Percentiles rank a stretch among this genome's conserved stretches.
Conservation (phyloP, 1,140 invertebrate species). For the Colletes gigas region DNA sequence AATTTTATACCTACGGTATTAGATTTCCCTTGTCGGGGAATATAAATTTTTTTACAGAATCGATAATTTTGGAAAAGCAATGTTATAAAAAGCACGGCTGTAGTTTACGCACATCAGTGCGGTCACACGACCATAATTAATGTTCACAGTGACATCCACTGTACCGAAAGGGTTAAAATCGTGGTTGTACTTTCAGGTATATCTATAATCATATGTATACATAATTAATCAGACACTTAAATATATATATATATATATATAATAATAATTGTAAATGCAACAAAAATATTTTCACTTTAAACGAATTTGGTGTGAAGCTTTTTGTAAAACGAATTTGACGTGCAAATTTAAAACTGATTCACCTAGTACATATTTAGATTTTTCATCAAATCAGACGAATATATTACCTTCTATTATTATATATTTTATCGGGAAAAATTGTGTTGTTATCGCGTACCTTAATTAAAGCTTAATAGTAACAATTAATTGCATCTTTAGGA, state of each 20-base stretch:
- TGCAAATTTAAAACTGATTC: constrained; percentile 1
- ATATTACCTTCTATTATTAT: background rate
- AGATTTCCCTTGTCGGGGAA: too few species aligned
- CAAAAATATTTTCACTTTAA: background rate
- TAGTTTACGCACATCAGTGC: too few species aligned
- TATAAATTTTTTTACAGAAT: too few species aligned
- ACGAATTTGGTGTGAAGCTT: background rate
- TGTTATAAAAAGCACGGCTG: too few species aligned
- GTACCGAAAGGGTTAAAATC: constrained; percentile 12
- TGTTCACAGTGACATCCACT: too few species aligned
- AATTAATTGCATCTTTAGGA: background rate
- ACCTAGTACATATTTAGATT: background rate
- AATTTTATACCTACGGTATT: too few species aligned
- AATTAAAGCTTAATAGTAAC: background rate
- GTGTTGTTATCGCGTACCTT: background rate
- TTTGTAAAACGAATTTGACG: background rate
- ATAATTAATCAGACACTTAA: background rate
- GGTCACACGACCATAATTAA: too few species aligned
- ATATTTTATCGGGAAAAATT: background rate
- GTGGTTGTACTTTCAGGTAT: constrained; percentile 24
- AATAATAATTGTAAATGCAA: background rate
- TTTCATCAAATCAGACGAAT: background rate
- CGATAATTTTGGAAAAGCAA: too few species aligned
- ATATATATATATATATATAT: background rate
- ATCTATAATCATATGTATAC: background rate